Percentiles rank a stretch among this genome's conserved stretches.
Conservation (phyloP, 2,797 vertebrate species). For the Merluccius polli region DNA sequence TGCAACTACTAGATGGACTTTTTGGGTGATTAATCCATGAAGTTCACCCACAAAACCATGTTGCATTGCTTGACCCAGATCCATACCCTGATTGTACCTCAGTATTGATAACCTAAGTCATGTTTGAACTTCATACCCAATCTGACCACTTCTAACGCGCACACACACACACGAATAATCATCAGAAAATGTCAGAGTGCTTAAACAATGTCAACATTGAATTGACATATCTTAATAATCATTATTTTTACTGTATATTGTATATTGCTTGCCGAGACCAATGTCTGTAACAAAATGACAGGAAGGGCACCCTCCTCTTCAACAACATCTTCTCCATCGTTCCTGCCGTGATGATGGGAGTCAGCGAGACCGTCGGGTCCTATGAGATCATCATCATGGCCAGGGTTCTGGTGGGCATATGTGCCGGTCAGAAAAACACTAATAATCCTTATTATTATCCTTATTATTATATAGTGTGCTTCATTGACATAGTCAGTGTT, state of each 20-base stretch:
- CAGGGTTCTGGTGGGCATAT: slow-evolving; percentile 86
- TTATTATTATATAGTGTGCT: too few species aligned
- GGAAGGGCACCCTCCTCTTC: slow-evolving; percentile 90
- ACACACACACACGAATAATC: too few species aligned
- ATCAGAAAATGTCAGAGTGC: too few species aligned
- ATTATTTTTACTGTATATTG: neutral
- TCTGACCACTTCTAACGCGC: neutral
- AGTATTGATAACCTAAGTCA: neutral
- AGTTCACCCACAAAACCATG: neutral
- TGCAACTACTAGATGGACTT: neutral
- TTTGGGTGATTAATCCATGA: neutral
- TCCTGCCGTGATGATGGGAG: slow-evolving; percentile 90
- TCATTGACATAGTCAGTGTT: neutral
- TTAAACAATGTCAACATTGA: too few species aligned
- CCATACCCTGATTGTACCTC: neutral
- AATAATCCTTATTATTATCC: neutral
- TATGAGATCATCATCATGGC: slow-evolving; percentile 89
- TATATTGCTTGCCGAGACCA: neutral
- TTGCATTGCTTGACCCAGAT: neutral
- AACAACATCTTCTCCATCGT: slow-evolving; percentile 92
- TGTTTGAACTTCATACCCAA: neutral
- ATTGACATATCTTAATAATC: neutral
- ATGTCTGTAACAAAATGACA: slow-evolving; percentile 43
- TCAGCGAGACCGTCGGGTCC: slow-evolving; percentile 73
- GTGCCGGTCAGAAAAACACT: slow-evolving; percentile 78